Evolutionary conservation across 2,888 invertebrate genomes (phyloP), one percentile per base, ranked within the genome.

Genomic region (Conus canariensis): DNA sequence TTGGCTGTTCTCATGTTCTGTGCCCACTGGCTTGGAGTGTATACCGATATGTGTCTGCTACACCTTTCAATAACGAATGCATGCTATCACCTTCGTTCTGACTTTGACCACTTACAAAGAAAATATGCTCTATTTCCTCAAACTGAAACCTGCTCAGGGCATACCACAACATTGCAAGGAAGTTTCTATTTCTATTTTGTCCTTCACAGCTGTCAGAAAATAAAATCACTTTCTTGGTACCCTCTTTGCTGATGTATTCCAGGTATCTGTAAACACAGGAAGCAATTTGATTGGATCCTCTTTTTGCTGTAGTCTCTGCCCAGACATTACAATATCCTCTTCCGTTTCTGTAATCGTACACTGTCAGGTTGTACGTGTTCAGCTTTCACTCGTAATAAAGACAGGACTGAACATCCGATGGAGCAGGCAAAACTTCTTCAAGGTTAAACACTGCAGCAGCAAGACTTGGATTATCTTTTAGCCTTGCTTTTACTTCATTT

Each of bases 181-280:
- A 64, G 45, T 3, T 1, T 22, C 5, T 25, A 8, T 9, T 87
- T 30, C 87, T 25, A 70, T 87, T 87, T 70, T 87, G 87, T 45
- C 74, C 87, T 16, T 30, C 67, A 70, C 86, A 86, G 45, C 67
- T 74, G 87, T 87, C 87, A 64, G 87, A 64, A 87, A 87, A 87
- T 30, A 70, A 45, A 45, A 10, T 10, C 22, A 87, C 58, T 67
- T 70, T 30, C 67, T 74, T 87, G 1, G 14, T 14, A 22, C 87
- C 87, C 25, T 70, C 45, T 22, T n/a, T 67, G 87, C 30, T 25
- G 8, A 9, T 14, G 30, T 19, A 14, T 14, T 87, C 67, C 12
- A 67, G 60, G n/a, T 67, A 87, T 14, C 67, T 87, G 30, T 25
- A 87, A 30, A 87, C 67, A 59, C 87, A 67, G 6, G 70, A 45